Conservation (phyloP, 2,797 vertebrate genomes). For the Presbytis comata region DNA sequence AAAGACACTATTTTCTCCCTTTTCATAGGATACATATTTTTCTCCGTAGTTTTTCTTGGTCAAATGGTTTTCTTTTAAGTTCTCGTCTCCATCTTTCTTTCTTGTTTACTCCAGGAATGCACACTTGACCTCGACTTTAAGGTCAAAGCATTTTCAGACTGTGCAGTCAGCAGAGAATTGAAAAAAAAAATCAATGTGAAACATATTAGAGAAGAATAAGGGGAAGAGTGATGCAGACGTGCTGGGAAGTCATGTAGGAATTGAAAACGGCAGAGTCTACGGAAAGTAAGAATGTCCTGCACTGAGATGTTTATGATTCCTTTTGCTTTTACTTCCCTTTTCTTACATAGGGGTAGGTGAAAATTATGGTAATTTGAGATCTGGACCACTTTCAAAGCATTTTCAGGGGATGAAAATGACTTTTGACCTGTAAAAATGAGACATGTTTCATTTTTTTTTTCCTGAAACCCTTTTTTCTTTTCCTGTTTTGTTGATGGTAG, state of each 20-base stretch:
- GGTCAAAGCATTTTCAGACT: slow-evolving; percentile 84
- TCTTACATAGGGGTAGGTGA: not conserved
- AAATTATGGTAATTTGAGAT: not conserved
- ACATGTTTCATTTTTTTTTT: not conserved
- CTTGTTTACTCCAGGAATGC: slow-evolving; percentile 82
- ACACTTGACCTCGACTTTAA: slow-evolving; percentile 87
- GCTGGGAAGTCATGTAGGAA: slow-evolving; percentile 81
- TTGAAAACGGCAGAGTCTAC: slow-evolving; percentile 67
- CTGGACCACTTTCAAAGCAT: not conserved
- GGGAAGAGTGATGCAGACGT: slow-evolving; percentile 79
- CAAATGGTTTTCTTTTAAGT: slow-evolving; percentile 50
- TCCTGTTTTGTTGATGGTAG: not conserved
- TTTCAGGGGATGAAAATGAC: not conserved
- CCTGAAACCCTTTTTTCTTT: not conserved
- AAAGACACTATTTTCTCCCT: not conserved
- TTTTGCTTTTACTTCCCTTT: not conserved
- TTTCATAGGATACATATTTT: slow-evolving; percentile 59
- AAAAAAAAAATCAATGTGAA: slow-evolving; percentile 84
- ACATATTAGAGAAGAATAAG: slow-evolving; percentile 82
- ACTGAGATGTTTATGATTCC: slow-evolving; percentile 7
- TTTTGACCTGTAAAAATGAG: slow-evolving; percentile 27
- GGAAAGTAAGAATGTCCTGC: slow-evolving; percentile 14
- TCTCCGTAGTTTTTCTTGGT: slow-evolving; percentile 61
- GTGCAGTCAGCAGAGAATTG: slow-evolving; percentile 83
- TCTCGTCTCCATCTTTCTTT: slow-evolving; percentile 40